Percentiles rank a stretch among this genome's conserved stretches.
These are phyloP conservation scores for Campoletis raptor DNA, from an alignment of 2,888 invertebrate genomes.

Conservation along the genomic window DNA sequence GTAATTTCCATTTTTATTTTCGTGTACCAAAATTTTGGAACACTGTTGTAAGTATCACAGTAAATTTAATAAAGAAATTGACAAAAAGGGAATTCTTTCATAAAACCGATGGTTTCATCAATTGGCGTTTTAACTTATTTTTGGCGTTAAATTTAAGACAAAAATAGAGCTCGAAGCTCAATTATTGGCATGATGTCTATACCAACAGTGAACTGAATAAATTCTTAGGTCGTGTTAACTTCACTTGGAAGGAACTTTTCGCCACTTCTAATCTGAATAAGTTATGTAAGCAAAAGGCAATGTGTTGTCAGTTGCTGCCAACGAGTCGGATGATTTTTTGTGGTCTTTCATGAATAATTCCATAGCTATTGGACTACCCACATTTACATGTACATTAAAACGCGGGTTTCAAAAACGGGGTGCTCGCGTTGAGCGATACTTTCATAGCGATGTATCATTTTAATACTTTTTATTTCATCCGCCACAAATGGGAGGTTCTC, in stretches of 20 bases:
- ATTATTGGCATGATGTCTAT: neutral
- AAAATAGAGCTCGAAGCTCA: neutral
- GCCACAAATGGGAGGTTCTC: neutral
- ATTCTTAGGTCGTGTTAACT: neutral
- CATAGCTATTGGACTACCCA: neutral
- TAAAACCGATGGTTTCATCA: too few species aligned
- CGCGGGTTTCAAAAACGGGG: neutral
- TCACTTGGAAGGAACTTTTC: neutral
- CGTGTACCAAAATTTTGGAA: neutral
- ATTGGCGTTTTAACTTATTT: too few species aligned
- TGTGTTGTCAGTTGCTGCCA: neutral
- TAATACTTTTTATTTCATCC: neutral
- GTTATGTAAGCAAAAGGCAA: neutral
- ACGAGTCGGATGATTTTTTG: neutral
- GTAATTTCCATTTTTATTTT: neutral
- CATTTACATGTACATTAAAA: conserved; percentile 1
- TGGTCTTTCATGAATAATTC: neutral
- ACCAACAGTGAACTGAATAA: neutral
- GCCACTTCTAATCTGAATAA: neutral
- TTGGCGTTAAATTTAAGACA: neutral
- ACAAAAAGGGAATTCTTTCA: too few species aligned
- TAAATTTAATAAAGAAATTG: too few species aligned
- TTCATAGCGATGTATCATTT: conserved; percentile 9
- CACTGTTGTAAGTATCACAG: neutral
- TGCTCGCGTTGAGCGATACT: neutral